Evolutionary conservation across 2,797 vertebrate genomes (phyloP).

Genomic region (Loris lydekkerianus): DNA sequence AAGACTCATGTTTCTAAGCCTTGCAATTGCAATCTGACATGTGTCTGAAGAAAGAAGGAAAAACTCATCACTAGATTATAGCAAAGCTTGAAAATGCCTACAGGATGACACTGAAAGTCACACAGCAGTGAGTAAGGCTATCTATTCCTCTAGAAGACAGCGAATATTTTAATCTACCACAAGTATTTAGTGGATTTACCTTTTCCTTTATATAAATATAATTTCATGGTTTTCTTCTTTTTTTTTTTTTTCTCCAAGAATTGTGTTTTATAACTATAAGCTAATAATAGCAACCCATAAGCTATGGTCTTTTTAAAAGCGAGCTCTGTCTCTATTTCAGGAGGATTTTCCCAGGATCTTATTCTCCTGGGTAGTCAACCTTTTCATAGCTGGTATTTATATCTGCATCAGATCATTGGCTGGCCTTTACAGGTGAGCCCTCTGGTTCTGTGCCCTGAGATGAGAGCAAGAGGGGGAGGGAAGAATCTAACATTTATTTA

Average conservation of each 20-base stretch:
- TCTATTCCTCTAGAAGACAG: neutral
- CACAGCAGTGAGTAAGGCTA: neutral
- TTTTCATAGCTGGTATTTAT: neutral
- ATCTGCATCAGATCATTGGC: neutral
- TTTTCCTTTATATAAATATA: slow-evolving; percentile 14
- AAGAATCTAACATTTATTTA: slow-evolving; percentile 4
- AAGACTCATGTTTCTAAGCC: neutral
- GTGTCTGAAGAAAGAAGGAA: neutral
- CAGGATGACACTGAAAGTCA: neutral
- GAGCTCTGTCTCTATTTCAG: neutral
- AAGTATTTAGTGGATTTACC: neutral
- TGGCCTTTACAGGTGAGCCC: neutral
- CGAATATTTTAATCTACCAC: slow-evolving; percentile 35
- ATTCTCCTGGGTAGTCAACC: neutral
- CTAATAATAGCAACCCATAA: neutral
- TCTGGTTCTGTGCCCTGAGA: slow-evolving; percentile 32
- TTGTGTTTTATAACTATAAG: neutral
- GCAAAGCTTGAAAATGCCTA: neutral
- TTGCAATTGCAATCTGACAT: neutral
- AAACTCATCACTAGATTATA: neutral
- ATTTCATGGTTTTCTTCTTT: slow-evolving; percentile 9
- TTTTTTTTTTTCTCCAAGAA: neutral
- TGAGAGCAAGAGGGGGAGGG: neutral
- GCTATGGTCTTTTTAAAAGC: neutral
- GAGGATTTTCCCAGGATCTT: slow-evolving; percentile 28